Evolutionary conservation across 2,797 vertebrate species (phyloP).

Genomic region (Lateolabrax maculatus): DNA sequence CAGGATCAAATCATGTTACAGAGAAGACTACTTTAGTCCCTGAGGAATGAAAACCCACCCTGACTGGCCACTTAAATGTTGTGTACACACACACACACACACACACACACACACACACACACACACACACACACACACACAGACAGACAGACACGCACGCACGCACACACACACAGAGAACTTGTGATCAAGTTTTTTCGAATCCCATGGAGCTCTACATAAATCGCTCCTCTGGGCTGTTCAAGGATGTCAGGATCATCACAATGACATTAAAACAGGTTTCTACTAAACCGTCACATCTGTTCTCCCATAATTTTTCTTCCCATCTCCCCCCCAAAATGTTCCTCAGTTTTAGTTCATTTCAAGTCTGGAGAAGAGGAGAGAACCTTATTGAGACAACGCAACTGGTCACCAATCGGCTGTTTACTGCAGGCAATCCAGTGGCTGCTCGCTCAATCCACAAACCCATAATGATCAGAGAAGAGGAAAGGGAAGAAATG

Average conservation of each 20-base stretch:
- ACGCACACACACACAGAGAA: conserved; percentile 46
- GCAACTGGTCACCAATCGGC: background rate
- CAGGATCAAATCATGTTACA: conserved; percentile 56
- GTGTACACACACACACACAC: conserved; percentile 6
- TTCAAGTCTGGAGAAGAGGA: conserved; percentile 58
- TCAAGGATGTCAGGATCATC: conserved; percentile 85
- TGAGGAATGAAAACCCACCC: conserved; percentile 83
- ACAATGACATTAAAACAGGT: conserved; percentile 50
- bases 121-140: conserved; percentile 10
- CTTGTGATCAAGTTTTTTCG: conserved; percentile 78
- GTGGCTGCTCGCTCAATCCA: conserved; percentile 7
- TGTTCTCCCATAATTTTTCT: background rate
- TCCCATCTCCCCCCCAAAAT: background rate
- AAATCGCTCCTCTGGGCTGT: conserved; percentile 63
- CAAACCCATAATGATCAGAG: conserved; percentile 41
- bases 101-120: conserved; percentile 32
- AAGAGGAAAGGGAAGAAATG: conserved; percentile 25
- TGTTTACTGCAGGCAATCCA: conserved; percentile 9
- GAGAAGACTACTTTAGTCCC: conserved; percentile 75
- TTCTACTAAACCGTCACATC: conserved; percentile 34
- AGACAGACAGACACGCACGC: conserved; percentile 32
- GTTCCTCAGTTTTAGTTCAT: conserved; percentile 57
- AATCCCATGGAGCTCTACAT: conserved; percentile 58
- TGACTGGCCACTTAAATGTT: conserved; percentile 44
- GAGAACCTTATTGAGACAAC: conserved; percentile 6